A percentile compares a stretch with the other conserved stretches of the same genome.
Conservation (phyloP, 2,113 vertebrate genomes). For the Tragulus kanchil region DNA sequence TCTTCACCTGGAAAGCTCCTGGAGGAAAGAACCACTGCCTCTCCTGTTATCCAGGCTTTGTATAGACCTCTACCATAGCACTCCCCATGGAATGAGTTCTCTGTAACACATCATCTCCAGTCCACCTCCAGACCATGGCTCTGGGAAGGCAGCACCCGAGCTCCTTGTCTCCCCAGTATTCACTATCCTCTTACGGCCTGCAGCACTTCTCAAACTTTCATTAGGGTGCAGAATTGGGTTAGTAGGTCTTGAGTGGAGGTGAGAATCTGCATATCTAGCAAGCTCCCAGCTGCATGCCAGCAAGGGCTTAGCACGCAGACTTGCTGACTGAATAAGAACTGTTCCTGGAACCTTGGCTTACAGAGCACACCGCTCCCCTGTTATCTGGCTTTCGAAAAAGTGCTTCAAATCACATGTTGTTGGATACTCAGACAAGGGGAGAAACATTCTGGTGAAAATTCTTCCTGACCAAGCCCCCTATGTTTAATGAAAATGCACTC, state of each 20-base stretch:
- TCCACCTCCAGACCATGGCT: not conserved
- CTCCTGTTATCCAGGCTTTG: not conserved
- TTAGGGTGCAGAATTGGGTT: not conserved
- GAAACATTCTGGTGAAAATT: not conserved
- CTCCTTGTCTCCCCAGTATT: not conserved
- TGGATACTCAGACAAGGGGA: not conserved
- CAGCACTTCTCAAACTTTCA: not conserved
- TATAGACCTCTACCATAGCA: not conserved
- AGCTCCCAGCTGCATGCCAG: not conserved
- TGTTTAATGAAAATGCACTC: conserved; percentile 5
- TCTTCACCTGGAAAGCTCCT: not conserved
- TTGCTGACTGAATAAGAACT: not conserved
- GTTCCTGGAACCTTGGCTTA: not conserved
- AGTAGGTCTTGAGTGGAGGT: not conserved
- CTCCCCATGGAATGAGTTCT: not conserved
- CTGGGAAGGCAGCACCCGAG: not conserved
- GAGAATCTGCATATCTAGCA: not conserved
- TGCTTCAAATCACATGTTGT: not conserved
- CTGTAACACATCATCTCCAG: not conserved
- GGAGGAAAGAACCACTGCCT: not conserved
- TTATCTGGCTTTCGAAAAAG: not conserved
- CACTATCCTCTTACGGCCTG: not conserved
- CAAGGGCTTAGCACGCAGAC: not conserved
- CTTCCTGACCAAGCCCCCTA: not conserved
- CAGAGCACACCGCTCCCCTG: not conserved